Evolutionary conservation across 2,113 vertebrate species (phyloP).

Genomic region (Pedetes capensis): DNA sequence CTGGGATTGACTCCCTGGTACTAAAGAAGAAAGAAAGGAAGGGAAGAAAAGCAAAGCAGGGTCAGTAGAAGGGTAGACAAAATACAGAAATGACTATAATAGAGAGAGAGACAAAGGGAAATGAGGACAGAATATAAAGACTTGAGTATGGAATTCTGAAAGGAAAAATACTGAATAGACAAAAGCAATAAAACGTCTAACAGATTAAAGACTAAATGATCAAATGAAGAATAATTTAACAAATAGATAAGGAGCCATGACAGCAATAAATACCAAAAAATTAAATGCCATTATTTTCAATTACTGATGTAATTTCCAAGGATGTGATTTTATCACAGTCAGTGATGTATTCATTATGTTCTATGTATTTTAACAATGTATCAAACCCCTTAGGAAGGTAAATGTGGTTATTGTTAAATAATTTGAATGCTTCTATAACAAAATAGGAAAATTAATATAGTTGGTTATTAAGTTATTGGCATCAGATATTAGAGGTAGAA

Average conservation of each 20-base stretch:
- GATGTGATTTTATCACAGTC: neutral
- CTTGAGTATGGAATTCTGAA: neutral
- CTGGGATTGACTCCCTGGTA: too few relatives aligned
- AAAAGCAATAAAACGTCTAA: neutral
- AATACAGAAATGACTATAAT: neutral
- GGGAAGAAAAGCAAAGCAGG: too few relatives aligned
- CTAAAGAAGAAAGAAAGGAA: neutral
- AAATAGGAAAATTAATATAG: neutral
- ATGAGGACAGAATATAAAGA: neutral
- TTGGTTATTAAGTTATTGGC: neutral
- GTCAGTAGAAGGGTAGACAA: neutral
- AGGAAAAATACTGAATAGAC: neutral
- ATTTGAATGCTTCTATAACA: conserved; percentile 4
- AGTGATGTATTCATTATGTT: neutral
- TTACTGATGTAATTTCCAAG: neutral
- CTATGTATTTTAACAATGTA: neutral
- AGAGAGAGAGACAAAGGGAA: neutral
- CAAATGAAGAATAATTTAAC: neutral
- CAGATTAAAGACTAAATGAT: neutral
- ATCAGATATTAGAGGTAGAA: neutral
- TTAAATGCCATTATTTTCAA: neutral
- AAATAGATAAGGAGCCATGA: neutral
- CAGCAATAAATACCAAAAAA: neutral
- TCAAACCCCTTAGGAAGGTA: neutral
- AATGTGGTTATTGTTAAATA: neutral